Percentiles rank a stretch among this genome's conserved stretches.
phyloP scores from a whole-genome alignment of 2,797 vertebrate species.

The Brachymystax lenok region DNA sequence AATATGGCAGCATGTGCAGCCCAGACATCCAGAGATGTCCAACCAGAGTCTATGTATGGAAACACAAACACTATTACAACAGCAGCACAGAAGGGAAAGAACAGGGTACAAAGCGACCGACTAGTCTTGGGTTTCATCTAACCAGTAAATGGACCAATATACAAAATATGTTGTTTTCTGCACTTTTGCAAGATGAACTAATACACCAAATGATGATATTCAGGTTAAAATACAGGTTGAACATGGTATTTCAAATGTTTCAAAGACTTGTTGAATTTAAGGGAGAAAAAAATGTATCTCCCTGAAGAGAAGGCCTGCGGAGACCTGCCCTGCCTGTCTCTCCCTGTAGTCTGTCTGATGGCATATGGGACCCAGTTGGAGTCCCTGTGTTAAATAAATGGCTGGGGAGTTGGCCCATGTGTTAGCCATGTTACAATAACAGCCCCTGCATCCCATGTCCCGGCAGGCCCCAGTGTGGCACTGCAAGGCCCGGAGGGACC shows the following conservation, averaged over 20 bases:
- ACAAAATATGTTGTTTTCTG: background rate
- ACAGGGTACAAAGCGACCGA: background rate
- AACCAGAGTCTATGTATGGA: conserved; percentile 37
- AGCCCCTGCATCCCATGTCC: conserved; percentile 66
- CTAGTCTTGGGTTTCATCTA: background rate
- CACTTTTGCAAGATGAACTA: background rate
- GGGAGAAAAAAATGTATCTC: background rate
- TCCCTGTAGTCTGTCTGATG: conserved; percentile 40
- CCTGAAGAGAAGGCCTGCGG: background rate
- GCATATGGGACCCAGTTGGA: conserved; percentile 76
- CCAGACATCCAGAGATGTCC: conserved; percentile 29
- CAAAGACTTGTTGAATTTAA: conserved; percentile 1
- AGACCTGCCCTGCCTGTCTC: background rate
- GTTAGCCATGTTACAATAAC: conserved; percentile 97
- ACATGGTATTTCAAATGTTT: background rate
- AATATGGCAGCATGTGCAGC: conserved; percentile 46
- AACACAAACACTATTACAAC: conserved; percentile 43
- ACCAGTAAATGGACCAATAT: background rate
- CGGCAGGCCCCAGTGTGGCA: conserved; percentile 41
- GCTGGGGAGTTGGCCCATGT: conserved; percentile 86
- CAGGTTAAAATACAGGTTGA: background rate
- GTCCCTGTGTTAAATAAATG: conserved; percentile 88
- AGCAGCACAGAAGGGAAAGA: conserved; percentile 11
- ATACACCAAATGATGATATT: background rate
- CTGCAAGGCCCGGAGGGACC: conserved; percentile 26